Evolutionary conservation across 2,797 vertebrate species (phyloP).

Genomic region (Semotilus atromaculatus): DNA sequence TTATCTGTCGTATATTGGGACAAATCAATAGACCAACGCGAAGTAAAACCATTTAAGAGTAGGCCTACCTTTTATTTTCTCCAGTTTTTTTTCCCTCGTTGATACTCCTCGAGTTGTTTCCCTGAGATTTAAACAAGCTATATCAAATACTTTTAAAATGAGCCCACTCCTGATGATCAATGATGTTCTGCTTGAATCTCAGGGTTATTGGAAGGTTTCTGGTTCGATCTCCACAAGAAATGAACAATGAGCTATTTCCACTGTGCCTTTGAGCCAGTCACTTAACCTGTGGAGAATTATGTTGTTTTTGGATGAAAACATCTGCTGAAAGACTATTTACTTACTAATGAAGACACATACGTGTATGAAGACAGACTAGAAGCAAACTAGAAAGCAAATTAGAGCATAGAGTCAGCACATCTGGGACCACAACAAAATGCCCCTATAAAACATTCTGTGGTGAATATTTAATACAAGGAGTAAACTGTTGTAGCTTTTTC

Average conservation of each 20-base stretch:
- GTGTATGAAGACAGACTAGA: constrained; percentile 1
- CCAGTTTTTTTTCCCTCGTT: background rate
- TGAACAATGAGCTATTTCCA: background rate
- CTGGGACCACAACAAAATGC: background rate
- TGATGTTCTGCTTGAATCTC: background rate
- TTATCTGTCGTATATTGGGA: background rate
- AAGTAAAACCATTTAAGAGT: background rate
- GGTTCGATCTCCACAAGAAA: background rate
- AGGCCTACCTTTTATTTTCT: background rate
- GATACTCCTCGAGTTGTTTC: background rate
- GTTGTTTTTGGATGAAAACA: background rate
- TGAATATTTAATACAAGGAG: background rate
- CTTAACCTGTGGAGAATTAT: background rate
- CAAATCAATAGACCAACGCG: background rate
- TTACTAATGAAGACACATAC: constrained; percentile 12
- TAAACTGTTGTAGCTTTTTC: background rate
- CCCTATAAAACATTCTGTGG: background rate
- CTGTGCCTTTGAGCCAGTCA: background rate
- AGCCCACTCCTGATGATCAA: background rate
- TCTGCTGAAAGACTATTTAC: background rate
- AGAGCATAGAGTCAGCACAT: background rate
- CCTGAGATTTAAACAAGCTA: background rate
- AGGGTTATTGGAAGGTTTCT: constrained; percentile 7
- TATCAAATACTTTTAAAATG: background rate
- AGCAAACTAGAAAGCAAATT: constrained; percentile 11